A percentile compares a stretch with the other conserved stretches of the same genome.
Conservation (phyloP, 1,140 invertebrate species). For the Bemisia tabaci region DNA sequence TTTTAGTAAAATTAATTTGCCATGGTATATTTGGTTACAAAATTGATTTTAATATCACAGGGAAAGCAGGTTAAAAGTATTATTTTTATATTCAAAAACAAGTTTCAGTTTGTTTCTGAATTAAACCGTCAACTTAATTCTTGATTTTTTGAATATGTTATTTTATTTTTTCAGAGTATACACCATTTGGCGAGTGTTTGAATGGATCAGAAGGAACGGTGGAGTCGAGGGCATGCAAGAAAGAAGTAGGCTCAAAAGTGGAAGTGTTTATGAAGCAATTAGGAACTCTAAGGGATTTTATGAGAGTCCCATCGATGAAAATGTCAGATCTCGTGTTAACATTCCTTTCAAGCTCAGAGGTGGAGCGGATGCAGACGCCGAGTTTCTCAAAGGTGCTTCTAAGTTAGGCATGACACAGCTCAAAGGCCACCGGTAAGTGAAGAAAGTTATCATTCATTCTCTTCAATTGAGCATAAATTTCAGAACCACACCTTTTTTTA, state of each 20-base stretch:
- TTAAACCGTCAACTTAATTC: too few relatives aligned
- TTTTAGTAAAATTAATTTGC: too few relatives aligned
- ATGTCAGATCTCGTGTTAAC: constrained; percentile 72
- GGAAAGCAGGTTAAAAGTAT: too few relatives aligned
- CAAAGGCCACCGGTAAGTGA: constrained; percentile 77
- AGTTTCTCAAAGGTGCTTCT: constrained; percentile 71
- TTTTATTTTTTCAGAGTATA: constrained; percentile 60
- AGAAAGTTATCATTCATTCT: neutral
- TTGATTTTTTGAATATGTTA: constrained; percentile 4
- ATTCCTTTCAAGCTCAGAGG: constrained; percentile 75
- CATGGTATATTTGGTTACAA: too few relatives aligned
- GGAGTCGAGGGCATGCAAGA: constrained; percentile 72
- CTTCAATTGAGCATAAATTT: neutral
- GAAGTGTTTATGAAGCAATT: constrained; percentile 69
- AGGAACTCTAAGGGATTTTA: constrained; percentile 83
- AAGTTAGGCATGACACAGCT: constrained; percentile 67
- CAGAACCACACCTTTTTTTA: neutral
- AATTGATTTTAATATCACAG: too few relatives aligned
- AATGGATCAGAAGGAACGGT: constrained; percentile 80
- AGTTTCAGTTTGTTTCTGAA: too few relatives aligned
- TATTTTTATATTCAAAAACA: too few relatives aligned
- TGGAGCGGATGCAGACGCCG: constrained; percentile 68
- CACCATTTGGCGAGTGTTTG: constrained; percentile 73
- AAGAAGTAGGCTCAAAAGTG: constrained; percentile 54
- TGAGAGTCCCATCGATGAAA: constrained; percentile 49